Percentiles rank a stretch among this genome's conserved stretches.
These are phyloP conservation scores for Pygoscelis adeliae DNA, from an alignment of 2,113 vertebrate genomes.

Conservation along the genomic window DNA sequence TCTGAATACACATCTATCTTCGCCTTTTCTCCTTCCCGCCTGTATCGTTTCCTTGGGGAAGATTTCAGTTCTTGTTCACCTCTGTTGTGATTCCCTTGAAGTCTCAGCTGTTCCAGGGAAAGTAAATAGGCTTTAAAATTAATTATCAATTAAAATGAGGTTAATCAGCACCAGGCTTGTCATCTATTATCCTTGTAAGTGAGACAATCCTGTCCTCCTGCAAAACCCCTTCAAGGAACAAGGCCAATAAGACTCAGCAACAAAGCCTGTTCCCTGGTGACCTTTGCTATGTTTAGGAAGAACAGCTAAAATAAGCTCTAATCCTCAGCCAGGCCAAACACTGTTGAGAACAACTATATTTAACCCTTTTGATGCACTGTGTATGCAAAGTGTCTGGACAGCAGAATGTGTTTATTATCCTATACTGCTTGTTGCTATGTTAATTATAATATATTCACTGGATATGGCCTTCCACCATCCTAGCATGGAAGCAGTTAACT, in stretches of 20 bases:
- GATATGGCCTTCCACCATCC: background rate
- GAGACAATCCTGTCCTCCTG: constrained; percentile 37
- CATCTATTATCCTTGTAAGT: constrained; percentile 72
- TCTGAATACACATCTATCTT: background rate
- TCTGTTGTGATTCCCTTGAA: constrained; percentile 56
- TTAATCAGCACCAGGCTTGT: constrained; percentile 70
- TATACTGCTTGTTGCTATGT: background rate
- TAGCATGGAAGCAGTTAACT: background rate
- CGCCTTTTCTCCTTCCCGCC: background rate
- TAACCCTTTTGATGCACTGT: constrained; percentile 18
- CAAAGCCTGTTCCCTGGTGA: constrained; percentile 31
- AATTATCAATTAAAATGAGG: constrained; percentile 80
- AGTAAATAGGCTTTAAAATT: constrained; percentile 78
- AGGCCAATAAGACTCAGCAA: constrained; percentile 49
- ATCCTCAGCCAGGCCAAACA: constrained; percentile 51
- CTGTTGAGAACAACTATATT: constrained; percentile 28
- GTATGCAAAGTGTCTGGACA: background rate
- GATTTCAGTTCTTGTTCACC: constrained; percentile 46
- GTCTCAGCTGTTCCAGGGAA: constrained; percentile 72
- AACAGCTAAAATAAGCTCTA: constrained; percentile 68
- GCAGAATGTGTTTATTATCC: background rate
- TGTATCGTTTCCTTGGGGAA: constrained; percentile 32
- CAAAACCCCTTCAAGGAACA: constrained; percentile 21
- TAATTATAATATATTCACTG: background rate
- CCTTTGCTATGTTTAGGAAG: constrained; percentile 66